phyloP scores from a whole-genome alignment of 2,888 invertebrate genomes.

The Euspilapteryx auroguttella region DNA sequence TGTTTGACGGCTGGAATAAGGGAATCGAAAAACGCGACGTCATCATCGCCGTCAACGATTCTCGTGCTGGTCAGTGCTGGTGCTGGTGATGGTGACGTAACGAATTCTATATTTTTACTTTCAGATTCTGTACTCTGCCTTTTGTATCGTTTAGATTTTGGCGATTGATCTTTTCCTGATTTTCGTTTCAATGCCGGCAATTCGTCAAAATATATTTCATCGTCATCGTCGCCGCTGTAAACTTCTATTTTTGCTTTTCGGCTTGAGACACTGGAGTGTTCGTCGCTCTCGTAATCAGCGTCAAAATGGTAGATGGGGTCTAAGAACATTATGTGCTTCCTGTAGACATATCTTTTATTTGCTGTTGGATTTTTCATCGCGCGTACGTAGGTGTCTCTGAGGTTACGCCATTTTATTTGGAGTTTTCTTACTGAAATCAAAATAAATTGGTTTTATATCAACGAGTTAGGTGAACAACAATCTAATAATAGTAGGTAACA shows the following conservation, averaged over 20 bases:
- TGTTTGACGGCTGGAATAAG: slow-evolving; percentile 32
- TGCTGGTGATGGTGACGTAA: slow-evolving; percentile 5
- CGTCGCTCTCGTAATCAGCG: no score
- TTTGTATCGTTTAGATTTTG: no score
- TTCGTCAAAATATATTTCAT: no score
- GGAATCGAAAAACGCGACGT: slow-evolving; percentile 37
- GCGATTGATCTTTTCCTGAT: slow-evolving; percentile 16
- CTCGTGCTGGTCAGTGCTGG: slow-evolving; percentile 10
- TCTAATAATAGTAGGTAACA: no score
- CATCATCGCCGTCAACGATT: slow-evolving; percentile 19
- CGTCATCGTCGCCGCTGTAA: slow-evolving; percentile 12
- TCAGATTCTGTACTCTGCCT: no score
- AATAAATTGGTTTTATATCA: no score
- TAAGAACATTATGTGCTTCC: slow-evolving; percentile 29
- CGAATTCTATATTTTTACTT: no score
- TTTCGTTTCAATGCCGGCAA: slow-evolving; percentile 13
- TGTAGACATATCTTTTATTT: slow-evolving; percentile 25
- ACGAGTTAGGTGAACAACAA: no score
- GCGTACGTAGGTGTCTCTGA: slow-evolving; percentile 40
- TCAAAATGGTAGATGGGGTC: slow-evolving; percentile 23
- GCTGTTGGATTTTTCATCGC: slow-evolving; percentile 18
- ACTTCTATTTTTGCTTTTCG: slow-evolving; percentile 9
- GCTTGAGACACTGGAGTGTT: no score
- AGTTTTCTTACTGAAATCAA: slow-evolving; percentile 37
- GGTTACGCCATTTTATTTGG: slow-evolving; percentile 41